These are phyloP conservation scores for Pycnonotus jocosus DNA, from an alignment of 2,113 vertebrate species.

Conservation along the genomic window DNA sequence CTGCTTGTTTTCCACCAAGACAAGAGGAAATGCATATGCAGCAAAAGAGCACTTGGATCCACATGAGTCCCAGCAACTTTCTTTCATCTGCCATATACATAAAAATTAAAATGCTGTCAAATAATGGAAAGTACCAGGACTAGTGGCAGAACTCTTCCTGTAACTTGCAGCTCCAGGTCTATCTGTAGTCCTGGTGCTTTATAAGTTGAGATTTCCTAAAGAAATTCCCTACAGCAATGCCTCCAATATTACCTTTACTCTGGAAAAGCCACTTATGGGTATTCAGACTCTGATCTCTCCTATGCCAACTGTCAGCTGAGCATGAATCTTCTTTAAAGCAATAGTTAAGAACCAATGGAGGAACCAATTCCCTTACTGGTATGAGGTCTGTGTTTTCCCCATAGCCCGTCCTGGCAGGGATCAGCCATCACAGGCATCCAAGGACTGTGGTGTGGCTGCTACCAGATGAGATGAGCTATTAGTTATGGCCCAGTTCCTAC, in stretches of 20 bases:
- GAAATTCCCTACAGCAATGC: background rate
- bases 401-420: background rate
- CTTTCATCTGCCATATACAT: accelerated
- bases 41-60: background rate
- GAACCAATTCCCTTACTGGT: background rate
- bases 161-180: background rate
- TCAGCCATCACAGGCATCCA: background rate
- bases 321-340: background rate
- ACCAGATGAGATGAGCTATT: background rate
- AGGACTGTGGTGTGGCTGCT: background rate
- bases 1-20: background rate
- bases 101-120: background rate
- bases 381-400: background rate
- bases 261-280: background rate
- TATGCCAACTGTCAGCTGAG: background rate
- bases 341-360: accelerated
- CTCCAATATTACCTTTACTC: background rate
- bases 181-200: accelerated
- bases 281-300: background rate
- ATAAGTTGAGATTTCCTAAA: background rate
- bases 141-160: background rate
- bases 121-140: background rate
- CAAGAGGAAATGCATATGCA: background rate
- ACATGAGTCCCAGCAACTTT: accelerated
- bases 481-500: background rate